Evolutionary conservation across 2,797 vertebrate species (phyloP), one percentile per base, ranked within the genome.

Genomic region (Pygocentrus nattereri): DNA sequence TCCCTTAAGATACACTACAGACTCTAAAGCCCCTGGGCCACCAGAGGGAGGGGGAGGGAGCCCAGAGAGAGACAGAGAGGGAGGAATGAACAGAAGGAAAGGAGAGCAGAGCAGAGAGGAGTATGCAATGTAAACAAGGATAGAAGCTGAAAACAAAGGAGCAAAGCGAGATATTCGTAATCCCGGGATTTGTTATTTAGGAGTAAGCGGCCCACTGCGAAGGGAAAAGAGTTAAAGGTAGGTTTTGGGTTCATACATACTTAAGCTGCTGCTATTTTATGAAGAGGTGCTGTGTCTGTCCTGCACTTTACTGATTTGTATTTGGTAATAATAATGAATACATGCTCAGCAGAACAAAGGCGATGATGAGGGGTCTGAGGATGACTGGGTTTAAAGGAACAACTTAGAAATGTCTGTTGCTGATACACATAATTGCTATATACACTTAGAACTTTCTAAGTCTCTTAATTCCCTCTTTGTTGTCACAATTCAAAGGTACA

Each of bases 21-120:
- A 31, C 70, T 56, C 41, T 27, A 27, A 41, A 64, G 50, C 38
- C 18, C 59, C 25, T 67, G 59, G 41, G 21, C 52, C 58, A 18
- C 61, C 21, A 13, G 44, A 75, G 70, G 41, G 34, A 83, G 49
- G 50, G 38, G 41, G 41, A 44, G 41, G 41, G 21, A 12, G 41
- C 12, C 11, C 41, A 65, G 52, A 50, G 67, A 59, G n/a, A 67
- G 27, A 80, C 47, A 73, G 34, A 38, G 74, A 59, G 30, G 19
- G 62, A 19, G 13, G 31, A 25, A 67, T 25, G 62, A 72, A 80
- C 31, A 56, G 44, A 38, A 61, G 18, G 44, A 27, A 15, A 68
- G 47, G 81, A 67, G 5, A 21, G 44, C 88, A 91, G 91, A 93
- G 44, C 88, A 91, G 91, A 93, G 91, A 91, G 80, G 77, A 62